phyloP scores from a whole-genome alignment of 2,797 vertebrate species.

The Acropternis orthonyx region DNA sequence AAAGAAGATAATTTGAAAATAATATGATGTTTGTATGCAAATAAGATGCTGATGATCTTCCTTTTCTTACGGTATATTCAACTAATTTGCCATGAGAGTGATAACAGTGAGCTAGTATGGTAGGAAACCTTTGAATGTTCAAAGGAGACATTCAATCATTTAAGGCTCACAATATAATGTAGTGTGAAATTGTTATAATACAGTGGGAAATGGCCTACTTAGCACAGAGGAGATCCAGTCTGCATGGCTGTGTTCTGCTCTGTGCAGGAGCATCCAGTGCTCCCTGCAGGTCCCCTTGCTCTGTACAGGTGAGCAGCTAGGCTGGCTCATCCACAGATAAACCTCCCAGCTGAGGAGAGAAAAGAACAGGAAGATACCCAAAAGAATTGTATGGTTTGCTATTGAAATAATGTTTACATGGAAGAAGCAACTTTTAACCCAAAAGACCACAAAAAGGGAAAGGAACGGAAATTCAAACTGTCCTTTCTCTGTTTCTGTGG shows the following conservation, averaged over 20 bases:
- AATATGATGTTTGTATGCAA: constrained; percentile 25
- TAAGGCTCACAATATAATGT: constrained; percentile 17
- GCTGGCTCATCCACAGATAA: background rate
- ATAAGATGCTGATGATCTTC: constrained; percentile 21
- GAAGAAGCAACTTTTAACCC: background rate
- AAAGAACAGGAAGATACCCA: background rate
- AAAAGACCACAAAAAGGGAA: background rate
- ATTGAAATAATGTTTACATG: background rate
- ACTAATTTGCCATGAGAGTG: constrained; percentile 22
- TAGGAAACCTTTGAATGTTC: constrained; percentile 34
- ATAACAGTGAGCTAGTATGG: background rate
- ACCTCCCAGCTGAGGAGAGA: background rate
- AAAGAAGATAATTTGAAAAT: constrained; percentile 48
- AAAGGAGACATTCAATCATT: constrained; percentile 47
- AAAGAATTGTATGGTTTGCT: background rate
- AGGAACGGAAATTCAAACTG: background rate
- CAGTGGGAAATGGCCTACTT: background rate
- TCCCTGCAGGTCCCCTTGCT: background rate
- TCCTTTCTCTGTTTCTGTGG: background rate
- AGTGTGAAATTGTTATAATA: constrained; percentile 36
- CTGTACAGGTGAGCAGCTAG: background rate
- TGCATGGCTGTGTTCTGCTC: background rate
- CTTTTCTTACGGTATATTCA: constrained; percentile 3
- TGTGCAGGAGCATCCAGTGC: background rate
- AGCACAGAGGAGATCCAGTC: background rate